Percentiles rank a stretch among this genome's conserved stretches.
Evolutionary conservation across 2,113 vertebrate species (phyloP).

Genomic region (Clarias magur): DNA sequence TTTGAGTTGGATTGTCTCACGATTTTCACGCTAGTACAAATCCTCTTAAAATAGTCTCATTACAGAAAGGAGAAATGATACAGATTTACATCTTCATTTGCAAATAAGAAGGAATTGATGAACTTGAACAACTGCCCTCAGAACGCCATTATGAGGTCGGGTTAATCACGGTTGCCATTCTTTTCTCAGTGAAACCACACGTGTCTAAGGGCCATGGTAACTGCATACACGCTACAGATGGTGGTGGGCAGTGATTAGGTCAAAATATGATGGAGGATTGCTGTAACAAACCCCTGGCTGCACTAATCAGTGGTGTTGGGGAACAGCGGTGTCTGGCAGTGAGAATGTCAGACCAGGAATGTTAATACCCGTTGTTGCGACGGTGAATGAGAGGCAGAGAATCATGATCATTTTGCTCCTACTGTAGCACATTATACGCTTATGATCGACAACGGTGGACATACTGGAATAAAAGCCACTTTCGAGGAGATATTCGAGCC

Average conservation of each 20-base stretch:
- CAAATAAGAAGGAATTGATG: background rate
- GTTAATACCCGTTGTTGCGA: constrained; percentile 85
- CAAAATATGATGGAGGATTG: background rate
- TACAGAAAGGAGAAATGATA: background rate
- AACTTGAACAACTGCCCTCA: background rate
- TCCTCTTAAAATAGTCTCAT: background rate
- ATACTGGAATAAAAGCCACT: background rate
- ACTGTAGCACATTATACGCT: constrained; percentile 67
- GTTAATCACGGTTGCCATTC: background rate
- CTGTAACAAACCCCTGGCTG: constrained; percentile 48
- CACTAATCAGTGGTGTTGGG: constrained; percentile 49
- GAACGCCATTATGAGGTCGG: background rate
- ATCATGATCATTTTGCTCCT: constrained; percentile 70
- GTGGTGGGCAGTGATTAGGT: background rate
- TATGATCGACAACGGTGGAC: constrained; percentile 10
- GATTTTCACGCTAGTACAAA: background rate
- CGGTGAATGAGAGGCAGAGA: constrained; percentile 79
- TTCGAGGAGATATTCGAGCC: background rate
- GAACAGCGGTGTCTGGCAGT: constrained; percentile 64
- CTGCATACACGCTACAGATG: background rate
- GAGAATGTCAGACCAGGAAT: constrained; percentile 74
- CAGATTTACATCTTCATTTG: background rate
- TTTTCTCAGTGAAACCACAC: background rate
- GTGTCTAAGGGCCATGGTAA: background rate
- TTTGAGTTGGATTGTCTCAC: background rate